These are phyloP conservation scores for Petrophora chlorosata DNA, from an alignment of 2,888 invertebrate genomes.

Conservation along the genomic window DNA sequence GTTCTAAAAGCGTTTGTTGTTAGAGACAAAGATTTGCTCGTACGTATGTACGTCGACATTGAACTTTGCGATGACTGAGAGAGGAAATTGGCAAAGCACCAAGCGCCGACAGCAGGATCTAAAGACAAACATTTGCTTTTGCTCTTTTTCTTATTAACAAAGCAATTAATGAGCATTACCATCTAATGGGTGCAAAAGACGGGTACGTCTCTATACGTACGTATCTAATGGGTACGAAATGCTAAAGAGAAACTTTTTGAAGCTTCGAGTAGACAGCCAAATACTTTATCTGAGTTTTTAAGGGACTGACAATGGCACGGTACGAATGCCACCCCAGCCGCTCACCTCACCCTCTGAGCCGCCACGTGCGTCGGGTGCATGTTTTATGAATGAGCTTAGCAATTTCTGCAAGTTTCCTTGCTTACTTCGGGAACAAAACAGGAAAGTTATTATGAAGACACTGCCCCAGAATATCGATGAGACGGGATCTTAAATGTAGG, in stretches of 20 bases:
- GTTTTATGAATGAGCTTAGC: conserved; percentile 70
- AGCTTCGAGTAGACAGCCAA: too few relatives aligned
- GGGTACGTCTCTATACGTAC: too few relatives aligned
- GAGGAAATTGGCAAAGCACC: conserved; percentile 71
- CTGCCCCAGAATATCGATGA: conserved; percentile 51
- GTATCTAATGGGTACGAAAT: too few relatives aligned
- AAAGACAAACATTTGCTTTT: conserved; percentile 32
- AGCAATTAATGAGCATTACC: conserved; percentile 28
- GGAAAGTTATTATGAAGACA: conserved; percentile 51
- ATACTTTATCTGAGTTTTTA: too few relatives aligned
- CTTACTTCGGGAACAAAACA: conserved; percentile 54
- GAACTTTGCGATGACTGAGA: conserved; percentile 64
- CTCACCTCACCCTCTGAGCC: conserved; percentile 40
- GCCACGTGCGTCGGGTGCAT: conserved; percentile 63
- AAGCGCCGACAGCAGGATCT: conserved; percentile 49
- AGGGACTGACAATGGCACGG: conserved; percentile 47
- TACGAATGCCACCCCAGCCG: too few relatives aligned
- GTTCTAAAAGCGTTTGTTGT: conserved; percentile 21
- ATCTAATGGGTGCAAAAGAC: conserved; percentile 26
- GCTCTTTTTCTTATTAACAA: conserved; percentile 13
- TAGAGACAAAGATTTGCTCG: conserved; percentile 32
- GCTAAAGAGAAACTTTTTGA: conserved; percentile 41
- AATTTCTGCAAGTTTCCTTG: conserved; percentile 59
- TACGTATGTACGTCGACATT: conserved; percentile 55
- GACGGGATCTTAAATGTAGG: conserved; percentile 14